Conservation (phyloP, 2,888 invertebrate genomes). For the Nymphalis c-album region DNA sequence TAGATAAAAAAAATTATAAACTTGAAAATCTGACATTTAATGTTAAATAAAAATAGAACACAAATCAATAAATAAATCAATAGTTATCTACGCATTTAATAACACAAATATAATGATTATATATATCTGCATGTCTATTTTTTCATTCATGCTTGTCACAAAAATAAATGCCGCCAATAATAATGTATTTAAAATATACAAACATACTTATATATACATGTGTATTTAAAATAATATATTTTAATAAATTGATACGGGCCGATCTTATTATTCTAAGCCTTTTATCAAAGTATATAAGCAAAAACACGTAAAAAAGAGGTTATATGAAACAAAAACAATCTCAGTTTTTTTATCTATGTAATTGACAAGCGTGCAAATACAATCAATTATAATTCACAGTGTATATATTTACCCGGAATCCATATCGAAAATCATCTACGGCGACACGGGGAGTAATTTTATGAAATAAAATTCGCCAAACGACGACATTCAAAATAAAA, state of each 20-base stretch:
- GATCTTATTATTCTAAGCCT: neutral
- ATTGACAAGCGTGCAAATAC: conserved; percentile 47
- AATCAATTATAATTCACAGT: conserved; percentile 38
- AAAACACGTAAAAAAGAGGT: conserved; percentile 58
- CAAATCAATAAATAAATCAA: neutral
- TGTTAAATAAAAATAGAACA: neutral
- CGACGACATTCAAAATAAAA: conserved; percentile 72
- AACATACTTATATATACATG: neutral
- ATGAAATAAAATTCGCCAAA: conserved; percentile 64
- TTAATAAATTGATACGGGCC: neutral
- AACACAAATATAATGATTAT: neutral
- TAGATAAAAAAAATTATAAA: no score
- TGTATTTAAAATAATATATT: neutral
- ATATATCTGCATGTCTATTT: conserved; percentile 1
- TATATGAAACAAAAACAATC: conserved; percentile 70
- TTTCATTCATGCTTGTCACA: conserved; percentile 12
- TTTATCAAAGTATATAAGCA: conserved; percentile 39
- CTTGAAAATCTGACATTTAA: neutral
- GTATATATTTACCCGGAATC: conserved; percentile 72
- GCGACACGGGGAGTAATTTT: conserved; percentile 51
- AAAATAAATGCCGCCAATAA: conserved; percentile 1
- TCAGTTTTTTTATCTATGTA: conserved; percentile 43
- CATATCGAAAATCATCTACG: conserved; percentile 68
- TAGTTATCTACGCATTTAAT: conserved; percentile 4
- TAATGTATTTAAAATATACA: neutral